These are phyloP conservation scores for Microtus richardsoni DNA, from an alignment of 2,113 vertebrate species.

Conservation along the genomic window DNA sequence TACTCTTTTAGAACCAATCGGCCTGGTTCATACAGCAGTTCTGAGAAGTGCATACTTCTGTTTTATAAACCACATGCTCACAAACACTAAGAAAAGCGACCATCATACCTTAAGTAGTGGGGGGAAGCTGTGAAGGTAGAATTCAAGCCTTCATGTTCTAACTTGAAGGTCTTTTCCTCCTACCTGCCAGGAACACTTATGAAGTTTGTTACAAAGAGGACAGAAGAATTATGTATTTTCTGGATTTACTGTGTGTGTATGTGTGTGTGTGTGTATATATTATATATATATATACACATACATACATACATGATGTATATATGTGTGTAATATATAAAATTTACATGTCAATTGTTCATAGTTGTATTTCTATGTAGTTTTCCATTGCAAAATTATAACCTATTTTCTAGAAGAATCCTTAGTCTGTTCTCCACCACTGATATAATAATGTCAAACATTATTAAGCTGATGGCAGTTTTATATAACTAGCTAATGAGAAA, in stretches of 20 bases:
- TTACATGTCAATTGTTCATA: not conserved
- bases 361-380: conserved; percentile 4
- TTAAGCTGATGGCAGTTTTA: not conserved
- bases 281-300: not conserved
- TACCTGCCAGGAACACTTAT: not conserved
- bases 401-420: not conserved
- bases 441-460: not conserved
- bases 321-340: not conserved
- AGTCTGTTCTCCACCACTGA: not conserved
- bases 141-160: not conserved
- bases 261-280: not conserved
- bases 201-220: not conserved
- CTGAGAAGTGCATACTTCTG: not conserved
- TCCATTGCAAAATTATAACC: not conserved
- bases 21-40: not conserved
- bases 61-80: not conserved
- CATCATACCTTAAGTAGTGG: not conserved
- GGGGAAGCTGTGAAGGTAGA: not conserved
- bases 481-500: conserved; percentile 11
- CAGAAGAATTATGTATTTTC: not conserved
- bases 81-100: not conserved
- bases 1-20: not conserved
- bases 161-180: not conserved
- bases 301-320: no score
- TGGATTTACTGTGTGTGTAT: no score